Evolutionary conservation across 2,888 invertebrate genomes (phyloP).

Genomic region (Aquatica leii): DNA sequence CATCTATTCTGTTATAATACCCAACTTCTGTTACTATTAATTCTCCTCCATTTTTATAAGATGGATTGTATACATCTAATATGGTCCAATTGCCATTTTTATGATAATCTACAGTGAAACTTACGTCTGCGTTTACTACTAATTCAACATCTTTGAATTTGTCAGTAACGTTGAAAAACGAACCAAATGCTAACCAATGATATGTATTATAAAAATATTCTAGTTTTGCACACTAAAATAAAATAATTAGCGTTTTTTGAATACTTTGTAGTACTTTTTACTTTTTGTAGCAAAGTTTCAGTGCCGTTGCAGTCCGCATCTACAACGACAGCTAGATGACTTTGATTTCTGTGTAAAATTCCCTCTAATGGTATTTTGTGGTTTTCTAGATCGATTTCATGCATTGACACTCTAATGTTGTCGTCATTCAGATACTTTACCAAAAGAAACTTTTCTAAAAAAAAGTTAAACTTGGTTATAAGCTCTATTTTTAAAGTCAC

Average conservation of each 20-base stretch:
- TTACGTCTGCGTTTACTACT: conserved; percentile 63
- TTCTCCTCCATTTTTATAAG: conserved; percentile 63
- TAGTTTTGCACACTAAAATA: conserved; percentile 38
- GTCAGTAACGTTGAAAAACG: conserved; percentile 47
- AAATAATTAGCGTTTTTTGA: background rate
- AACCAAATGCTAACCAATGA: conserved; percentile 59
- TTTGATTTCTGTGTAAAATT: background rate
- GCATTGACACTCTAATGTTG: background rate
- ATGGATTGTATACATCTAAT: conserved; percentile 66
- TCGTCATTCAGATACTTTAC: background rate
- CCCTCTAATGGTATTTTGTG: background rate
- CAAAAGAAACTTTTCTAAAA: conserved; percentile 6
- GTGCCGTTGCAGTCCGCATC: conserved; percentile 37
- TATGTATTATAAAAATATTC: conserved; percentile 51
- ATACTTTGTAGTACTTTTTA: conserved; percentile 15
- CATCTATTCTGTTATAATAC: conserved; percentile 56
- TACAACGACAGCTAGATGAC: conserved; percentile 33
- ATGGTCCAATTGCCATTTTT: conserved; percentile 50
- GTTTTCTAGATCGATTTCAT: background rate
- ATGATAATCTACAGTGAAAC: conserved; percentile 50
- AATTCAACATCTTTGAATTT: conserved; percentile 57
- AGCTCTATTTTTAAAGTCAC: background rate
- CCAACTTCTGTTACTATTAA: conserved; percentile 63
- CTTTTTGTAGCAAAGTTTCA: conserved; percentile 27
- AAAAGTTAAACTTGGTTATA: background rate